Evolutionary conservation across 2,113 vertebrate species (phyloP).

Genomic region (Mastomys coucha): DNA sequence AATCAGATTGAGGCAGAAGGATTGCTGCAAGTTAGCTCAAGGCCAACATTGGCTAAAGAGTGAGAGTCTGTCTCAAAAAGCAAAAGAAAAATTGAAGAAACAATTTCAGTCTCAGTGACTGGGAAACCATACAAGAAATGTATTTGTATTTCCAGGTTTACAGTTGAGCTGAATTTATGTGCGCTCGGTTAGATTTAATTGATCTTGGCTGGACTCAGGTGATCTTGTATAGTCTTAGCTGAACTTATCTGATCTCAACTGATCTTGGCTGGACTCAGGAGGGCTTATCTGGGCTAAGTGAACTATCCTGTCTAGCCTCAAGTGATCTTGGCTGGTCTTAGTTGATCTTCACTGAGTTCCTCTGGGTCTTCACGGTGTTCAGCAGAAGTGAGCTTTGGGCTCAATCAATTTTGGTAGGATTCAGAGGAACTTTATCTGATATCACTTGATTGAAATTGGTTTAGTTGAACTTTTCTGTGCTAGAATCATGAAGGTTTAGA

Average conservation of each 20-base stretch:
- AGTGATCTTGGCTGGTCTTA: not conserved
- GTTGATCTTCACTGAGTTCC: not conserved
- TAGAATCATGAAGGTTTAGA: not conserved
- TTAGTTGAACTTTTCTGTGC: not conserved
- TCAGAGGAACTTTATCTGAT: not conserved
- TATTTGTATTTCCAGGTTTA: accelerated
- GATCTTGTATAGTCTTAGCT: not conserved
- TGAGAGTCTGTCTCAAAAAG: not conserved
- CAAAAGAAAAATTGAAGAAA: not conserved
- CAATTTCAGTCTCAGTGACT: not conserved
- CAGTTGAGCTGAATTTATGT: not conserved
- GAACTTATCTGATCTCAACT: not conserved
- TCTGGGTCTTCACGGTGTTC: not conserved
- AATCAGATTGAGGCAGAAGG: not conserved
- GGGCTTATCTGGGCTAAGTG: not conserved
- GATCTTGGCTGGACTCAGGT: not conserved
- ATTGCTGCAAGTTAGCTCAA: not conserved
- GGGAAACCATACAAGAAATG: no score
- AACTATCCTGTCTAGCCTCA: not conserved
- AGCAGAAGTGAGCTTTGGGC: not conserved
- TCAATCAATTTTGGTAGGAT: no score
- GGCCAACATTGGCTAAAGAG: not conserved
- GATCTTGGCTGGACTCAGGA: not conserved
- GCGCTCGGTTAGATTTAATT: not conserved
- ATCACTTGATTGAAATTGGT: not conserved